phyloP scores from a whole-genome alignment of 2,797 vertebrate genomes.

The Clarias platycephalus region DNA sequence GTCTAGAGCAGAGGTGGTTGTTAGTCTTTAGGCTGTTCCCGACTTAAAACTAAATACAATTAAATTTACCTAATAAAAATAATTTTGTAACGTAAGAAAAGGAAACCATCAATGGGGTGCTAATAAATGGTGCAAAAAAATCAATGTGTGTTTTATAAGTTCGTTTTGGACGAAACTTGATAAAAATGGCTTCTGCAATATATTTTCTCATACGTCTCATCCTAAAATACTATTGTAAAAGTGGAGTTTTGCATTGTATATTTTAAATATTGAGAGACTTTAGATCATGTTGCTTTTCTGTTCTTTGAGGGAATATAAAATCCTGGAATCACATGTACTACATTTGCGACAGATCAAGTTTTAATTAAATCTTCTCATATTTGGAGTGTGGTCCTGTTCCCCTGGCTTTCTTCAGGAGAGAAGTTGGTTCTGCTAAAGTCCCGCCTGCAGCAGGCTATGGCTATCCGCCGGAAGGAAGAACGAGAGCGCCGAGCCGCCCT shows the following conservation, averaged over 20 bases:
- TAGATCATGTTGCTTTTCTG: not conserved
- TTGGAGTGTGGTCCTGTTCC: not conserved
- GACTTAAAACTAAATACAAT: too few species aligned
- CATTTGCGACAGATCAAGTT: not conserved
- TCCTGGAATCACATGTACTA: not conserved
- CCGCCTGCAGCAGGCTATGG: slow-evolving; percentile 93
- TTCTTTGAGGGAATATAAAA: not conserved
- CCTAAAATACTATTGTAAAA: not conserved
- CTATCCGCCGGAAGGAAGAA: slow-evolving; percentile 84
- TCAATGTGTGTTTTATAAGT: not conserved
- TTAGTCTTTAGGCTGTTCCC: too few species aligned
- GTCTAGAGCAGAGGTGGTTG: too few species aligned
- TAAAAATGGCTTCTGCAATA: not conserved
- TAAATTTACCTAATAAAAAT: too few species aligned
- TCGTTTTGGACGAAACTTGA: not conserved
- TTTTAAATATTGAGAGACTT: not conserved
- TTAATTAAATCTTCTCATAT: not conserved
- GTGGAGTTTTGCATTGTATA: not conserved
- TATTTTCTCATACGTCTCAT: not conserved
- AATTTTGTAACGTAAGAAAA: too few species aligned
- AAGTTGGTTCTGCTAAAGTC: slow-evolving; percentile 88
- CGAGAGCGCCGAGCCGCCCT: slow-evolving; percentile 83
- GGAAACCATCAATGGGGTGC: too few species aligned
- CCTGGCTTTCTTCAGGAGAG: slow-evolving; percentile 75
- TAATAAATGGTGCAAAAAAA: not conserved